A percentile compares a stretch with the other conserved stretches of the same genome.
Conservation (phyloP, 2,888 invertebrate genomes). For the Bugula neritina region DNA sequence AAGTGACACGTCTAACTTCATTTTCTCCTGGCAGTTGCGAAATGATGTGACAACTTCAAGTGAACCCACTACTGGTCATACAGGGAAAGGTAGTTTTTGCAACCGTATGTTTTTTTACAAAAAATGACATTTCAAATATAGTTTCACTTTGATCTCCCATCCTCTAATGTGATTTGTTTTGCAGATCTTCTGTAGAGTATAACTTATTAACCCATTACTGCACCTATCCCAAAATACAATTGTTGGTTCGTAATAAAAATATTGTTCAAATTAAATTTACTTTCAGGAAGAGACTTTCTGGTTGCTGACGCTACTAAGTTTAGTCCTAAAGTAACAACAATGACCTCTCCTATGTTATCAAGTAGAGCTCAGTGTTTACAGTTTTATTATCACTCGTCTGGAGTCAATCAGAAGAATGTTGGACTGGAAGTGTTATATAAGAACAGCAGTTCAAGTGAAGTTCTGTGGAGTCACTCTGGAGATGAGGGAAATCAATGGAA, state of each 20-base stretch:
- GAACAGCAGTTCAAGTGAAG: neutral
- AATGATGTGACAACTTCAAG: neutral
- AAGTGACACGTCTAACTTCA: neutral
- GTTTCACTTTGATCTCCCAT: too few species aligned
- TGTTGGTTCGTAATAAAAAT: too few species aligned
- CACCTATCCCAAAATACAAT: too few species aligned
- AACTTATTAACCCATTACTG: too few species aligned
- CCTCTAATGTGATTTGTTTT: too few species aligned
- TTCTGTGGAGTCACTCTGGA: neutral
- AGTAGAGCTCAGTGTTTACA: constrained; percentile 6
- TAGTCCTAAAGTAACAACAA: neutral
- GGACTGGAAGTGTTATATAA: neutral
- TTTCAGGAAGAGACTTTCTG: neutral
- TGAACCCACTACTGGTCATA: neutral
- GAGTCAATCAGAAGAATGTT: neutral
- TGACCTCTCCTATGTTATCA: neutral
- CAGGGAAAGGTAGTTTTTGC: neutral
- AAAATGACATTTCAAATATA: too few species aligned
- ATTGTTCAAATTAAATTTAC: too few species aligned
- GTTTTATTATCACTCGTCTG: neutral
- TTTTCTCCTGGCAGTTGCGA: neutral
- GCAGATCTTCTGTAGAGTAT: too few species aligned
- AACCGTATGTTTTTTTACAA: too few species aligned
- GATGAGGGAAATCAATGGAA: neutral
- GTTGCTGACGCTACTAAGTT: neutral